Evolutionary conservation across 1,140 invertebrate genomes (phyloP), one percentile per base, ranked within the genome.

Genomic region (Hormaphis cornu): DNA sequence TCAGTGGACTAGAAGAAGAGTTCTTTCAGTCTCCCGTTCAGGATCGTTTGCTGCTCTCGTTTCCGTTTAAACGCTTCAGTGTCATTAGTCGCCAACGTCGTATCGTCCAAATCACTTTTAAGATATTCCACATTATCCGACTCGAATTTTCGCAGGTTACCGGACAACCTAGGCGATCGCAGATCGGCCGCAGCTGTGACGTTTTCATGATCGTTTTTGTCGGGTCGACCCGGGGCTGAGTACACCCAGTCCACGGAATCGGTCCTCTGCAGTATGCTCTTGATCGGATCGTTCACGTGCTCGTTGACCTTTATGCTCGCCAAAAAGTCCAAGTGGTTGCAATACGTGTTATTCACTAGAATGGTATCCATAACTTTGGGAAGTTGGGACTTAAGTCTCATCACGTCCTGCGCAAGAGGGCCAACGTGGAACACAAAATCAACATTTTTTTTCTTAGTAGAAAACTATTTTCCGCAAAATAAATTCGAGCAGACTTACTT

Each of bases 311-410:
- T 81, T 33, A 81, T 83, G 0, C 82, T 85, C 80, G 84, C 87
- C 10, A 87, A 76, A 72, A 84, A 87, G 72, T 88, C 86, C 69
- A 86, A 74, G 73, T 87, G 86, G 73, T 85, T 85, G 69, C 86
- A 88, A 66, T 80, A 77, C 0, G 79, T 72, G 53, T 81, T 71
- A 0, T 81, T 78, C 2, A 87, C 82, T 74, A 80, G 75, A 71
- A 81, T 84, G 75, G 81, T 83, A n/a, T 82, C 81, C 20, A 83
- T 76, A 3, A 80, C 77, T 70, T 83, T 81, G 20, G 78, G 78
- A 7, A 87, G 71, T 73, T 81, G 77, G 6, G 74, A 76, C 20
- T 80, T 81, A 44, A 87, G 74, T 52, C 79, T 80, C 72, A 82
- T 79, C 1, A 87, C 81, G 73, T 86, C 85, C 78, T 80, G 30